These are phyloP conservation scores for Arenaria interpres DNA, from an alignment of 2,113 vertebrate genomes.

Conservation along the genomic window DNA sequence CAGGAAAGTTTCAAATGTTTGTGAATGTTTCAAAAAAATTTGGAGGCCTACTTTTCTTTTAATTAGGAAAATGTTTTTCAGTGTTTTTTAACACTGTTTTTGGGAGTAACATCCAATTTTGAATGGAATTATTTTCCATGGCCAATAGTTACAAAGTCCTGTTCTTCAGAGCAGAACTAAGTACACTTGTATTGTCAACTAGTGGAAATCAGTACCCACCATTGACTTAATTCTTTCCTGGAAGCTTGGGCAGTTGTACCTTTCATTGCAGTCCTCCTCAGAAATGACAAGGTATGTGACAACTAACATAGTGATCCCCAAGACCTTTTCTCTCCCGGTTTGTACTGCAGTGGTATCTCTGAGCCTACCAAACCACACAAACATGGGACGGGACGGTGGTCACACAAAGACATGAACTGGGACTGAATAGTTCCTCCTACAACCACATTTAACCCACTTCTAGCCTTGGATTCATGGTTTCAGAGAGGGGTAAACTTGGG, in stretches of 20 bases:
- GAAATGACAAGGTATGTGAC: not conserved
- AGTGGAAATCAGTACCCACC: not conserved
- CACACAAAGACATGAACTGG: not conserved
- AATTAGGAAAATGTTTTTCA: not conserved
- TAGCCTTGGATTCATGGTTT: not conserved
- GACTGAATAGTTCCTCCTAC: not conserved
- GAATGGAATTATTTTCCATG: not conserved
- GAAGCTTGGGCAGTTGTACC: not conserved
- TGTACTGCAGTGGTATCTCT: not conserved
- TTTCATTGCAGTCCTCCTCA: not conserved
- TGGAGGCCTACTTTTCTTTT: not conserved
- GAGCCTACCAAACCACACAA: not conserved
- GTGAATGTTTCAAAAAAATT: not conserved
- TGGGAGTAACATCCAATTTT: not conserved
- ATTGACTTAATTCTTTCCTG: not conserved
- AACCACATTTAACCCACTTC: not conserved
- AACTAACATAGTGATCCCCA: not conserved
- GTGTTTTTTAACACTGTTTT: not conserved
- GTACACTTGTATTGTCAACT: not conserved
- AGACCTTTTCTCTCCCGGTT: too few relatives aligned
- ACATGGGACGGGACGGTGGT: accelerated
- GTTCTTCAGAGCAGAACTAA: not conserved
- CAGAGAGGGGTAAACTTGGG: not conserved
- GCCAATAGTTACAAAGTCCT: not conserved
- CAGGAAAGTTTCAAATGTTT: not conserved